Evolutionary conservation across 1,140 invertebrate genomes (phyloP).

Genomic region (Coptotermes formosanus): DNA sequence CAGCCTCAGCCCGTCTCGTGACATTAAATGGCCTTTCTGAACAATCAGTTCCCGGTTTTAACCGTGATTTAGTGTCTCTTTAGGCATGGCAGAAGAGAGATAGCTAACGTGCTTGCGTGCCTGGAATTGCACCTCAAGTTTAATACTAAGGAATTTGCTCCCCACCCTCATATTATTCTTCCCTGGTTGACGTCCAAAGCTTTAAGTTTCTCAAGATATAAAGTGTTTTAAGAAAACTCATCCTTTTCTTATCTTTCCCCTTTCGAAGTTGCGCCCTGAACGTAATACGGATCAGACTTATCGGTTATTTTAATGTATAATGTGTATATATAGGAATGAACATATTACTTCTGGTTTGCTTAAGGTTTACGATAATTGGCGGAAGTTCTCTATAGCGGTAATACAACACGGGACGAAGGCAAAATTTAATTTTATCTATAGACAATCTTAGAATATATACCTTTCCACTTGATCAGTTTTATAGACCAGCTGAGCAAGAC

Average conservation of each 20-base stretch:
- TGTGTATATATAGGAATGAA: background rate
- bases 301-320: background rate
- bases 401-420: background rate
- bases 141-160: background rate
- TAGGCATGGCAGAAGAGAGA: constrained; percentile 14
- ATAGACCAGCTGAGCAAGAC: too few relatives aligned
- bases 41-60: constrained; percentile 11
- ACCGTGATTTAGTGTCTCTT: constrained; percentile 11
- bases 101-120: background rate
- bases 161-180: background rate
- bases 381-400: background rate
- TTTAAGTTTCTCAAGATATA: background rate
- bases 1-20: background rate
- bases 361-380: background rate
- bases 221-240: background rate
- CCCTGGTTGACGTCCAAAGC: background rate
- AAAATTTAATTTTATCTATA: background rate
- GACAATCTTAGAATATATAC: background rate
- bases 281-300: background rate
- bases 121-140: background rate
- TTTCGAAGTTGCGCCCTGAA: background rate
- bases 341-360: background rate
- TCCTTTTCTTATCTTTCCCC: background rate
- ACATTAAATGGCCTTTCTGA: constrained; percentile 3
- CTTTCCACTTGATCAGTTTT: background rate